Percentiles rank a stretch among this genome's conserved stretches.
phyloP scores from a whole-genome alignment of 2,888 invertebrate species.

The Lacanobia oleracea region DNA sequence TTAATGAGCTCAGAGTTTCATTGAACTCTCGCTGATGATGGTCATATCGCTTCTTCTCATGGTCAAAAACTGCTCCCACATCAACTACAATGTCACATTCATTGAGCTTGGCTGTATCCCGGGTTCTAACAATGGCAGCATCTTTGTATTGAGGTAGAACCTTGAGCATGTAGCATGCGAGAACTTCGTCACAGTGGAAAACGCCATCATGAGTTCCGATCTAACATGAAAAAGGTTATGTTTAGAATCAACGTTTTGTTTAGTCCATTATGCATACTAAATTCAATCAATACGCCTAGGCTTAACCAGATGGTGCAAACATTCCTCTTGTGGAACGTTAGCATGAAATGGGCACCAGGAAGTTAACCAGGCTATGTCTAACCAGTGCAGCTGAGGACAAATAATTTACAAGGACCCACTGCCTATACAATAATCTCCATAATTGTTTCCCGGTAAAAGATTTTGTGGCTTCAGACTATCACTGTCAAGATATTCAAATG shows the following conservation, averaged over 20 bases:
- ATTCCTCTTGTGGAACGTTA: too few species aligned
- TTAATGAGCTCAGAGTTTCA: slow-evolving; percentile 92
- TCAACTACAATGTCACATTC: slow-evolving; percentile 98
- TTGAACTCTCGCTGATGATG: slow-evolving; percentile 97
- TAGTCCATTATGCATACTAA: too few species aligned
- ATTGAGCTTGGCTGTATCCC: slow-evolving; percentile 91
- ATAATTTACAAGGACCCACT: neutral
- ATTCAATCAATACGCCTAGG: neutral
- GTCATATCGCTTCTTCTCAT: slow-evolving; percentile 94
- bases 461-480: neutral
- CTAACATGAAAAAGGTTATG: slow-evolving; percentile 66
- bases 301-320: too few species aligned
- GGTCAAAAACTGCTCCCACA: slow-evolving; percentile 97
- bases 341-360: too few species aligned
- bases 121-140: slow-evolving; percentile 94
- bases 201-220: slow-evolving; percentile 95
- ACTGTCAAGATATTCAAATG: neutral
- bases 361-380: too few species aligned
- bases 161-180: slow-evolving; percentile 98
- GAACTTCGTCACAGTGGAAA: slow-evolving; percentile 98
- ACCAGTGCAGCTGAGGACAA: neutral
- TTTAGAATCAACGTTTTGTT: too few species aligned
- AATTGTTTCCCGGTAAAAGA: too few species aligned
- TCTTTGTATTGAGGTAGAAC: slow-evolving; percentile 94
- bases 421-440: neutral